A percentile compares a stretch with the other conserved stretches of the same genome.
Conservation (phyloP, 2,888 invertebrate genomes). For the Lepidochrysops patricia region DNA sequence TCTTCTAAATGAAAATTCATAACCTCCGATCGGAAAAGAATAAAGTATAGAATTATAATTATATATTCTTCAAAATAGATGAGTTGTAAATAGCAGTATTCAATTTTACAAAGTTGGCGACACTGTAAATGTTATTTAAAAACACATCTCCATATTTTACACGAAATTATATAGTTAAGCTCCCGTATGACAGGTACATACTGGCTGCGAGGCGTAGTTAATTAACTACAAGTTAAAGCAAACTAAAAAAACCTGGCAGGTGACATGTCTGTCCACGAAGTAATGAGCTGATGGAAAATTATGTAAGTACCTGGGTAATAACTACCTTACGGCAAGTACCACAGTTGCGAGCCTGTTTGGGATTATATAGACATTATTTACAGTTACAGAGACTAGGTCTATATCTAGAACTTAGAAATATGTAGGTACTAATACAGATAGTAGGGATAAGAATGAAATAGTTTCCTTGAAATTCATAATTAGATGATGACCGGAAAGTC, state of each 20-base stretch:
- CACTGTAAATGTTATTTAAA: not conserved
- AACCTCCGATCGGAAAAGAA: too few relatives aligned
- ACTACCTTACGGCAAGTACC: not conserved
- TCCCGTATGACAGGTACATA: not conserved
- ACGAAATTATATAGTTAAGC: not conserved
- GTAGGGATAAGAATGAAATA: too few relatives aligned
- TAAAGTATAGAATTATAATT: not conserved
- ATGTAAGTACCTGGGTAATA: not conserved
- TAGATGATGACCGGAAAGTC: too few relatives aligned
- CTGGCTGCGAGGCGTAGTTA: not conserved
- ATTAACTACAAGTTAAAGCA: not conserved
- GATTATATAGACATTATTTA: not conserved
- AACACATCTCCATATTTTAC: not conserved
- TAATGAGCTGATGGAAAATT: not conserved
- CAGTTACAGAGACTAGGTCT: too few relatives aligned
- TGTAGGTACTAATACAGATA: too few relatives aligned
- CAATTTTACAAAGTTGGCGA: not conserved
- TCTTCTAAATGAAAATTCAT: too few relatives aligned
- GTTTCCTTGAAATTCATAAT: too few relatives aligned
- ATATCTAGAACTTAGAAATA: too few relatives aligned
- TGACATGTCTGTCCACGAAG: constrained; percentile 1
- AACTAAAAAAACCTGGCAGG: not conserved
- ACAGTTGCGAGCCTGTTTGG: not conserved
- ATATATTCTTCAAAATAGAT: not conserved
- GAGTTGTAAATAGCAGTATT: not conserved